Percentiles rank a stretch among this genome's conserved stretches.
Conservation (phyloP, 2,113 vertebrate genomes). For the Polyodon spathula region DNA sequence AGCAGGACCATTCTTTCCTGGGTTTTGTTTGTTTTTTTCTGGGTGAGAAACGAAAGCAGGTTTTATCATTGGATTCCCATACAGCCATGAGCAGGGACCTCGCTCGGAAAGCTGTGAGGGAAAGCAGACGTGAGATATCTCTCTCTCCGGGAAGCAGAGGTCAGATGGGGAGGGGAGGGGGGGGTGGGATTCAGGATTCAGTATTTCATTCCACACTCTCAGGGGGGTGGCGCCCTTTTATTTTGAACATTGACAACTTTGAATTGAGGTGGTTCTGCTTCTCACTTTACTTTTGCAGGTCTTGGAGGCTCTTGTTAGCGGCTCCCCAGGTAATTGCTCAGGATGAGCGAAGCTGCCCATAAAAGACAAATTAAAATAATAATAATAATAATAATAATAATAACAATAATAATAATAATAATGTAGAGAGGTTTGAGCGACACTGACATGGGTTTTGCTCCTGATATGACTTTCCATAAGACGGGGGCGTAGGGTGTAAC, state of each 20-base stretch:
- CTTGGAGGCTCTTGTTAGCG: not conserved
- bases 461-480: no score
- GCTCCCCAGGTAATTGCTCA: not conserved
- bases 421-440: no score
- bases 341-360: not conserved
- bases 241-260: slow-evolving; percentile 37
- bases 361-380: not conserved
- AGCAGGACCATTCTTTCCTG: slow-evolving; percentile 62
- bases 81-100: slow-evolving; percentile 57
- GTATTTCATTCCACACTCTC: slow-evolving; percentile 23
- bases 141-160: slow-evolving; percentile 54
- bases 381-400: no score
- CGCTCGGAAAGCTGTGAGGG: slow-evolving; percentile 65
- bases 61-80: slow-evolving; percentile 80
- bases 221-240: slow-evolving; percentile 32
- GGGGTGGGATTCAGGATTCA: slow-evolving; percentile 5
- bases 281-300: slow-evolving; percentile 34
- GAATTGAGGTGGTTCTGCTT: slow-evolving; percentile 23
- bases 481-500: no score
- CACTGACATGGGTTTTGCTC: no score
- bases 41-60: slow-evolving; percentile 41
- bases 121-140: slow-evolving; percentile 82
- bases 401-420: no score
- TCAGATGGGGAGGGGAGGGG: slow-evolving; percentile 35
- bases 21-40: slow-evolving; percentile 58